Base-by-base conservation (phyloP, 2,888 invertebrate genomes). In the Platycheirus albimanus region DNA sequence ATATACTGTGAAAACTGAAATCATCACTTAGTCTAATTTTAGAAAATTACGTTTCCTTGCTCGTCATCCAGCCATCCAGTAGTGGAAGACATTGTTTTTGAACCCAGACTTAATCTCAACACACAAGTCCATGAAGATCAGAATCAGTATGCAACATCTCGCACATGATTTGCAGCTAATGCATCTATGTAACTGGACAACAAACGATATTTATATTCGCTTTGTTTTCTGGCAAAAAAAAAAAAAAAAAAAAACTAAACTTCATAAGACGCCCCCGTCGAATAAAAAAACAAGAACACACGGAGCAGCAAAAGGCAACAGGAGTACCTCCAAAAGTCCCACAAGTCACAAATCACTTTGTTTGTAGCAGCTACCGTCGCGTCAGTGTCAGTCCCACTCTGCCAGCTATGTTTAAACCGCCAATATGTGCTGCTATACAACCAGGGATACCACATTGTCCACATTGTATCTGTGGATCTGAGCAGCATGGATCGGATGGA, bases 21-120 rank as follows among this genome's bases (percentile, higher is more conserved):
- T 72, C 81, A 81, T 81, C 81, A 66, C 66, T 2, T n/a, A n/a
- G 17, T 77, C 61, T 81, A 81, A 81, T 54, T 77, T 81, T 77
- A 77, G 81, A 81, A 52, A 5, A 56, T 79, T 67, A 69, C 69
- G 76, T 58, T 49, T 28, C 20, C 30, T 71, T 38, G n/a, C 10
- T 38, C 5, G 15, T 8, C 20, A 4, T 17, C 13, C n/a, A 41
- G 38, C 13, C 36, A 6, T 8, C 38, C 64, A 76, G 76, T 58
- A 81, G 64, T 17, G 20, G 19, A 24, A 49, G 13, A 10, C 15
- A 24, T 38, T 38, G n/a, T 1, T 13, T 58, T 5, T 11, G 13
- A 24, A 56, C 11, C 10, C 20, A 13, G 11, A 30, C 30, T 11
- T 0, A 3, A 41, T 33, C 5, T 8, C 5, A 33, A 33, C 7